Conservation (phyloP, 2,888 invertebrate genomes). For the Aelia acuminata region DNA sequence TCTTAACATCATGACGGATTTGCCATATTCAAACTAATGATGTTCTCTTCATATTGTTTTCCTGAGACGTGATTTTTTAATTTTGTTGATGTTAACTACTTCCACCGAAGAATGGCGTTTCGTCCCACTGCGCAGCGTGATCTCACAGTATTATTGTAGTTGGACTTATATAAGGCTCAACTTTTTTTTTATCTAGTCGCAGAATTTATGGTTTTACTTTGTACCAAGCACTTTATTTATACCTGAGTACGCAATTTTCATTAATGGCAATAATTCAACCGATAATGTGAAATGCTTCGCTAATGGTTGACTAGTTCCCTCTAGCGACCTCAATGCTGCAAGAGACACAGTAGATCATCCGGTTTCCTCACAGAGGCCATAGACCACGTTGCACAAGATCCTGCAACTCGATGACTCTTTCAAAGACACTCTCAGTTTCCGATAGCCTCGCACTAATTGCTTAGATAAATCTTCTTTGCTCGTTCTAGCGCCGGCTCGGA, state of each 20-base stretch:
- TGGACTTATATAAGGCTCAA: no score
- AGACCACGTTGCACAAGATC: background rate
- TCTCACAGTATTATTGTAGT: no score
- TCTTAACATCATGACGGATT: no score
- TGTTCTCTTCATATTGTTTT: no score
- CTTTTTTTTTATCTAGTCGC: no score
- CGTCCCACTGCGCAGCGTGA: no score
- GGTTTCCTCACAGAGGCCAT: background rate
- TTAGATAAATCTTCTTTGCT: conserved; percentile 5
- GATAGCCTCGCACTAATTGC: conserved; percentile 8
- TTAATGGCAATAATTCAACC: background rate
- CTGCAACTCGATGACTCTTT: background rate
- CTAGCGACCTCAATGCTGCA: background rate
- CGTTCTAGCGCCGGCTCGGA: background rate
- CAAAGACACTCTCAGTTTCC: conserved; percentile 33
- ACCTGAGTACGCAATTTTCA: background rate
- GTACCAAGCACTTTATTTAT: background rate
- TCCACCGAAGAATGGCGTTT: no score
- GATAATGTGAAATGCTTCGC: background rate
- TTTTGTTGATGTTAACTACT: no score
- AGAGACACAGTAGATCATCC: background rate
- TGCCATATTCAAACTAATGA: no score
- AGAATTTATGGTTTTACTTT: no score
- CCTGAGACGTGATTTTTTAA: no score
- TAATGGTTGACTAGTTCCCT: background rate